Conservation (phyloP, 1,140 invertebrate genomes). For the Euwallacea similis region DNA sequence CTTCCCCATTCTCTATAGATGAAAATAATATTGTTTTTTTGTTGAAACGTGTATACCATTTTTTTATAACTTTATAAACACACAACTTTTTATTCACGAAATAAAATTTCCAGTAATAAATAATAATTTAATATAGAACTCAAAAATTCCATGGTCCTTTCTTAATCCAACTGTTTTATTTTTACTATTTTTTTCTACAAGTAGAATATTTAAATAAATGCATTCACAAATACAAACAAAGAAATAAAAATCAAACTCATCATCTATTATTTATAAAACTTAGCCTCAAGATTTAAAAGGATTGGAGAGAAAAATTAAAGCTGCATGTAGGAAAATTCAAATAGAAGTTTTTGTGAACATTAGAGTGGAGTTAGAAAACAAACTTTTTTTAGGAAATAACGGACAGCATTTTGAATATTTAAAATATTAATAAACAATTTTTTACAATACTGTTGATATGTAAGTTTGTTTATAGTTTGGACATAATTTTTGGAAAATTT, state of each 20-base stretch:
- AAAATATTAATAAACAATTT: background rate
- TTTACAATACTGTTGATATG: background rate
- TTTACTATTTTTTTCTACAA: background rate
- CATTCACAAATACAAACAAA: background rate
- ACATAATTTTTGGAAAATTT: too few species aligned
- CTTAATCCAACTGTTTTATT: background rate
- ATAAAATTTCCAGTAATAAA: background rate
- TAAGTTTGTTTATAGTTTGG: background rate
- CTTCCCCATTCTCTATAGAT: background rate
- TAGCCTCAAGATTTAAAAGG: background rate
- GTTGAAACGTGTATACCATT: background rate
- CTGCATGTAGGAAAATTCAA: background rate
- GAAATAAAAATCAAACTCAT: too few species aligned
- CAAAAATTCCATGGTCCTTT: background rate
- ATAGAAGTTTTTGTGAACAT: too few species aligned
- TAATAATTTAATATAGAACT: background rate
- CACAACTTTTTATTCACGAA: background rate
- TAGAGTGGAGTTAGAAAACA: background rate
- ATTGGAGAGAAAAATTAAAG: background rate
- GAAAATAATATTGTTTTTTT: background rate
- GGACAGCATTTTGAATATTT: background rate
- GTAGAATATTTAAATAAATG: background rate
- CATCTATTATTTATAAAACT: too few species aligned
- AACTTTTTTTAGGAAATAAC: background rate
- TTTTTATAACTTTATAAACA: conserved; percentile 1